Evolutionary conservation across 2,797 vertebrate species (phyloP), one percentile per base, ranked within the genome.

Genomic region (Chelon auratus): DNA sequence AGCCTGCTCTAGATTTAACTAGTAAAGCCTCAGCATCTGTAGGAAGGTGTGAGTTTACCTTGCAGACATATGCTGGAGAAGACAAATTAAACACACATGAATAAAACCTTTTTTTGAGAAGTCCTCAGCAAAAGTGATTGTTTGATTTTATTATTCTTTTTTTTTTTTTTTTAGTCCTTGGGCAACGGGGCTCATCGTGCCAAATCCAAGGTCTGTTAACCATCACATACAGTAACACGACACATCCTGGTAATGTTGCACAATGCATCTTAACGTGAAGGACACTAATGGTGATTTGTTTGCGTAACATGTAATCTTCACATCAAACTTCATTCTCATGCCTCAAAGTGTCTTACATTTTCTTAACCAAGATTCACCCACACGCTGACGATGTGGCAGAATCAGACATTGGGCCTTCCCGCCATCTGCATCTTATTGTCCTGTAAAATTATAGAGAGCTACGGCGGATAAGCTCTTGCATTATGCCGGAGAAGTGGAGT

Each of bases 241-340:
- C 15, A 71, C 9, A 54, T 39, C 1, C 30, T 26, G 14, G 18
- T 33, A 57, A 30, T 36, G 45, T 58, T 82, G 22, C 51, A 55
- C 51, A 57, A 66, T 45, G 61, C 37, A 20, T 54, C 17, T 54
- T 45, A 14, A 52, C 22, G 14, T 51, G 3, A 26, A 17, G 18
- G 2, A 42, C 65, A 50, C 22, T 17, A 26, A 42, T 56, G 9
- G n/a, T 55, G 58, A 47, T 5, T 20, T 17, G 13, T 56, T 54
- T 78, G 53, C 56, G 39, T 52, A 62, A 62, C 45, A 18, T 65
- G 7, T 42, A 48, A 65, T 40, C 3, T 36, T 11, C 11, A 33
- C 18, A 75, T 62, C 68, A 72, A 43, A 57, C 17, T 3, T 43
- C 20, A 45, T 45, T 14, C 43, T 45, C 15, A 45, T 18, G 45